Conservation (phyloP, 2,113 vertebrate genomes). For the Pelodiscus sinensis region DNA sequence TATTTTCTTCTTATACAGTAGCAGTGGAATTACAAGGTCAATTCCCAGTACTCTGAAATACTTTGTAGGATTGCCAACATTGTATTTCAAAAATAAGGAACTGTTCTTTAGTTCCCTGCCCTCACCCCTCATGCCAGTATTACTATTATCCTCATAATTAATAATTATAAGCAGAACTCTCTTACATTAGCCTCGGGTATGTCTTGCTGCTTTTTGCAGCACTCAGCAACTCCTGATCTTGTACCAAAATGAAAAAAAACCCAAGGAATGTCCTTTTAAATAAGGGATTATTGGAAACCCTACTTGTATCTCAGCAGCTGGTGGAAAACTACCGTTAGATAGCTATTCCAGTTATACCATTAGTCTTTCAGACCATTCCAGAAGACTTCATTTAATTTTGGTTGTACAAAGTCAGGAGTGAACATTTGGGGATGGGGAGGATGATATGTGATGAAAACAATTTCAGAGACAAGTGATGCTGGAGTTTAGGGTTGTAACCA, state of each 20-base stretch:
- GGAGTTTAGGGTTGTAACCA: neutral
- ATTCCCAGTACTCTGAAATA: neutral
- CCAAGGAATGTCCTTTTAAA: no score
- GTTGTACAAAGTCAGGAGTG: neutral
- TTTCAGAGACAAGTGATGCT: neutral
- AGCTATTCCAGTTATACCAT: neutral
- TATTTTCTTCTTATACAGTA: conserved; percentile 34
- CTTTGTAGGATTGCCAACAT: neutral
- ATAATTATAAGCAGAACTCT: no score
- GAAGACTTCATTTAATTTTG: neutral
- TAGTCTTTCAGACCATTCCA: conserved; percentile 1
- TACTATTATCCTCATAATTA: no score
- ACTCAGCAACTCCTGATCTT: no score
- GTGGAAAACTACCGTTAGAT: neutral
- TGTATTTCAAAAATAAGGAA: no score
- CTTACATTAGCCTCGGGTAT: no score
- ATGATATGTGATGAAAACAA: neutral
- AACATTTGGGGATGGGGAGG: neutral
- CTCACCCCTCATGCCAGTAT: no score
- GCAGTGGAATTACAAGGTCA: conserved; percentile 16
- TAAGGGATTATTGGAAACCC: no score
- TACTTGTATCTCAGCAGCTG: neutral
- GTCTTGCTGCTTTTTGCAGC: no score
- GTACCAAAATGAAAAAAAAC: no score
- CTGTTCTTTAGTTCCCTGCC: no score